phyloP scores from a whole-genome alignment of 1,140 invertebrate species.

The Rhagoletis zephyria region DNA sequence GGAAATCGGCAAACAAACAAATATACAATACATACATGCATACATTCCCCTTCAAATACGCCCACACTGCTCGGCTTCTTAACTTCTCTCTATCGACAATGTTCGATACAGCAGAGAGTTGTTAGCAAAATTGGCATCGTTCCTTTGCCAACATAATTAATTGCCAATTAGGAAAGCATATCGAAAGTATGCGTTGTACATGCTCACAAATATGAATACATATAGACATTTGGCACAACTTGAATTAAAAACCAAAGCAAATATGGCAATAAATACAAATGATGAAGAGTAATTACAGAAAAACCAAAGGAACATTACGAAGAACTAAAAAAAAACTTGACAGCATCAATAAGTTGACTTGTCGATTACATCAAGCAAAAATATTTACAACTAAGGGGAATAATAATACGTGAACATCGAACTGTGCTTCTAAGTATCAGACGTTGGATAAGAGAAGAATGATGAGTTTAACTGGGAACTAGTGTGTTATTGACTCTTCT shows the following conservation, averaged over 20 bases:
- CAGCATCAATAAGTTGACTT: too few relatives aligned
- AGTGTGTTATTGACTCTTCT: too few relatives aligned
- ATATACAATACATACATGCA: background rate
- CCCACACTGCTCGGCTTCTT: background rate
- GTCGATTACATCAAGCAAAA: too few relatives aligned
- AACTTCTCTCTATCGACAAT: background rate
- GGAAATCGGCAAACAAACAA: too few relatives aligned
- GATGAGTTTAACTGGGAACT: too few relatives aligned
- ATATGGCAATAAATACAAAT: background rate
- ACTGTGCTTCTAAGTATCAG: too few relatives aligned
- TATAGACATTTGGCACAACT: background rate
- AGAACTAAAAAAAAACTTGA: too few relatives aligned
- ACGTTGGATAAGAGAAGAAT: too few relatives aligned
- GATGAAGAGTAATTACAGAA: slow-evolving; percentile 1
- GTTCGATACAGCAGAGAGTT: background rate
- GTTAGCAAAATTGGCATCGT: background rate
- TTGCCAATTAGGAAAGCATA: slow-evolving; percentile 42
- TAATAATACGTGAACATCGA: too few relatives aligned
- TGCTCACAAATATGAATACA: background rate
- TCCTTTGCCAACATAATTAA: slow-evolving; percentile 38
- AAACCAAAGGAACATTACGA: background rate
- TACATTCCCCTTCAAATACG: background rate
- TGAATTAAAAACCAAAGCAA: background rate
- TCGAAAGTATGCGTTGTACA: background rate
- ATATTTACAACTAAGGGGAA: too few relatives aligned